Evolutionary conservation across 2,797 vertebrate genomes (phyloP), one percentile per base, ranked within the genome.

Genomic region (Carduelis carduelis): DNA sequence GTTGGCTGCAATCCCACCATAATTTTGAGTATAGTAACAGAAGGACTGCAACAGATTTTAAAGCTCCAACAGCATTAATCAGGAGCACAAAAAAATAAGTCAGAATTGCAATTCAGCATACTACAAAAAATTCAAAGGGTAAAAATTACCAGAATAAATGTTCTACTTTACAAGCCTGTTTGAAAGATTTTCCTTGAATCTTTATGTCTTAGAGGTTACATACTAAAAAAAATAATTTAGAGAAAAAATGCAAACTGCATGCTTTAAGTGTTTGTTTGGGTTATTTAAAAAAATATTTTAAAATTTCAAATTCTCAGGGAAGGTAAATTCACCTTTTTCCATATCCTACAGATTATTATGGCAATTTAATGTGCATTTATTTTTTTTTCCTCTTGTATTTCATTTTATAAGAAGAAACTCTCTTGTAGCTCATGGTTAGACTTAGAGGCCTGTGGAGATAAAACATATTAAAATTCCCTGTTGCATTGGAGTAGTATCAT

Each of bases 271-370:
- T 23, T 27, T 10, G 23, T 32, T 30, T 30, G 18, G 11, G 11
- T 2, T 63, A 15, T 41, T 41, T 41, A 41, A 41, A 41, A 39
- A 41, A 41, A 16, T 41, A 24, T 90, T 93, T 91, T 66, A 52
- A 93, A 86, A 24, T 44, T 92, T 93, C 94, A 93, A 92, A 74
- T 90, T 61, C 24, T 91, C 35, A 34, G 37, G 66, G 74, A 59
- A 91, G 52, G 87, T 41, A 96, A 96, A 93, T 89, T 91, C 57
- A 97, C 96, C 96, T 97, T 93, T 93, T 79, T 87, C 95, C 92
- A 32, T 89, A 94, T 91, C 55, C 23, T 56, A 56, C n/a, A 56
- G 55, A 98, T 97, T 78, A 69, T 55, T 35, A 61, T 95, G 90
- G 72, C 41, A 47, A 65, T 8, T 96, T 87, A 81, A 43, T 65